Evolutionary conservation across 2,888 invertebrate genomes (phyloP).

Genomic region (Choristoneura rosaceana): DNA sequence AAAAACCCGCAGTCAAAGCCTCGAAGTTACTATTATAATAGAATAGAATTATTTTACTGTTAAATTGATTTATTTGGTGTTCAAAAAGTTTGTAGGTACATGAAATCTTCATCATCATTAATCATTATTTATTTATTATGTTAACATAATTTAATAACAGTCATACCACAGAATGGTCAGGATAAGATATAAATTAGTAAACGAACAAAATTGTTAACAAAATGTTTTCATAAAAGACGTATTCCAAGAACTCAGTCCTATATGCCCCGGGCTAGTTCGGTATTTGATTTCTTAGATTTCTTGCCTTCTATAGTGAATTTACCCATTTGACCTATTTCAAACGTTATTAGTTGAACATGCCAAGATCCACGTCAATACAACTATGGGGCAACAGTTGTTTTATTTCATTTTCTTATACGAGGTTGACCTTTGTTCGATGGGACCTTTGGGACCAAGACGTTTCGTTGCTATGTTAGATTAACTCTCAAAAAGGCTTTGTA

Average conservation of each 20-base stretch:
- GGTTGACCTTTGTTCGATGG: slow-evolving; percentile 1
- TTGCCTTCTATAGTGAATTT: slow-evolving; percentile 28
- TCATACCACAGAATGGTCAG: neutral
- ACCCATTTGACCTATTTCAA: slow-evolving; percentile 54
- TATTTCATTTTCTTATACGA: slow-evolving; percentile 53
- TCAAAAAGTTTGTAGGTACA: too few species aligned
- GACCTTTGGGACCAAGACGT: neutral
- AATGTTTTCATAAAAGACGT: slow-evolving; percentile 11
- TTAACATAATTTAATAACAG: neutral
- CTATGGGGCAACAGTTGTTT: slow-evolving; percentile 48
- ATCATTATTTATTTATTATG: too few species aligned
- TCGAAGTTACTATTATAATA: neutral
- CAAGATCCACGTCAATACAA: slow-evolving; percentile 53
- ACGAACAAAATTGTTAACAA: neutral
- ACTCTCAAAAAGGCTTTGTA: too few species aligned
- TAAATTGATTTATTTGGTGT: too few species aligned
- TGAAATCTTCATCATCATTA: too few species aligned
- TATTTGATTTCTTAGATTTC: slow-evolving; percentile 25
- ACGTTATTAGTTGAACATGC: slow-evolving; percentile 59
- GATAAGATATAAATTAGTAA: neutral
- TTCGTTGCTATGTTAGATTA: neutral
- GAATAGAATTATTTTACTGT: too few species aligned
- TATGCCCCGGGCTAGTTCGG: neutral
- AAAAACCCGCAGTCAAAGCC: neutral
- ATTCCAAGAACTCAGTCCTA: slow-evolving; percentile 21